phyloP scores from a whole-genome alignment of 2,888 invertebrate species.

The Perizoma affinitatum region DNA sequence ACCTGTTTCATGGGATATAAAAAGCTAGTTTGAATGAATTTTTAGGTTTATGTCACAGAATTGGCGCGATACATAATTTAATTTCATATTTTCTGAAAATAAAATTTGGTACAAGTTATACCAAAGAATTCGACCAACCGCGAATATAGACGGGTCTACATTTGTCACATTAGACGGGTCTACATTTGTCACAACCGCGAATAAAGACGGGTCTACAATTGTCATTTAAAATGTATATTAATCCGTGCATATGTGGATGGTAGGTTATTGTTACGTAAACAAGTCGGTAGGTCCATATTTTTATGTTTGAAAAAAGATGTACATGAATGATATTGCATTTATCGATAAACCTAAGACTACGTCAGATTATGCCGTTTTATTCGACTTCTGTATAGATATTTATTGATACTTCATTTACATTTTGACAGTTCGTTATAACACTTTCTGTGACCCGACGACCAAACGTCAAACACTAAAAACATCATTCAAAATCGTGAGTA shows the following conservation, averaged over 20 bases:
- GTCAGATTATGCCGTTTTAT: constrained; percentile 5
- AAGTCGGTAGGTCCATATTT: no score
- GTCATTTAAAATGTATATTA: no score
- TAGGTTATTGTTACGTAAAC: no score
- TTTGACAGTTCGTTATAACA: constrained; percentile 59
- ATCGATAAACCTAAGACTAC: constrained; percentile 12
- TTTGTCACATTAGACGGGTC: no score
- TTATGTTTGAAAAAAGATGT: no score
- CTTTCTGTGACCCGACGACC: constrained; percentile 55
- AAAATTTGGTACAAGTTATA: neutral
- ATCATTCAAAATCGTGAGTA: constrained; percentile 56
- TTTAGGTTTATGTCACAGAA: constrained; percentile 51
- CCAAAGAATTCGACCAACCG: no score
- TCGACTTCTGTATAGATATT: constrained; percentile 34
- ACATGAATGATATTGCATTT: constrained; percentile 8
- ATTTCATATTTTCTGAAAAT: constrained; percentile 17
- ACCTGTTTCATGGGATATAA: constrained; percentile 53
- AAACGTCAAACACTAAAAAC: constrained; percentile 56
- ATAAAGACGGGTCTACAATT: no score
- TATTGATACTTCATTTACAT: constrained; percentile 48
- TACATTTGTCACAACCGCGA: no score
- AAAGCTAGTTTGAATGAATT: constrained; percentile 50
- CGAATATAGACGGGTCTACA: no score
- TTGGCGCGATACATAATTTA: constrained; percentile 30
- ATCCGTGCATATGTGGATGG: no score